A percentile compares a stretch with the other conserved stretches of the same genome.
Evolutionary conservation across 2,888 invertebrate species (phyloP).

Genomic region (Coelinius sp.): DNA sequence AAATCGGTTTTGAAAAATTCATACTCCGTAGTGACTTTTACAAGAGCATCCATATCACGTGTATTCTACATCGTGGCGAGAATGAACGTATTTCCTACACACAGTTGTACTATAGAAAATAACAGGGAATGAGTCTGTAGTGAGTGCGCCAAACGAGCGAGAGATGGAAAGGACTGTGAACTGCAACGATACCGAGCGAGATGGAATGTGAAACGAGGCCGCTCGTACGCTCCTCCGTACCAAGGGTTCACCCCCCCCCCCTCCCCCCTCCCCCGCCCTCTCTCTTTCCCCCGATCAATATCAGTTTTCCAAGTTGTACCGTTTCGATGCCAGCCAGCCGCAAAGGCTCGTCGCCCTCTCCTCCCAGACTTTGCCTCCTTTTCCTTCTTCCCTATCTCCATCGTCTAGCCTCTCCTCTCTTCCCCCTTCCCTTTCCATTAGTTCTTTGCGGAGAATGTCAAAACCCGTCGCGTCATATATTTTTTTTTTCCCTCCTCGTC

Average conservation of each 20-base stretch:
- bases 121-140: neutral
- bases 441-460: conserved; percentile 20
- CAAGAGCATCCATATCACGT: neutral
- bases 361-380: conserved; percentile 9
- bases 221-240: conserved; percentile 31
- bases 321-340: conserved; percentile 58
- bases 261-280: conserved; percentile 37
- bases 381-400: neutral
- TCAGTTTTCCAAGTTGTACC: conserved; percentile 62
- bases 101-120: neutral
- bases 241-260: conserved; percentile 30
- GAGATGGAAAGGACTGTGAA: neutral
- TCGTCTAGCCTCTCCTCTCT: neutral
- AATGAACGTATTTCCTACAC: neutral
- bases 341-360: conserved; percentile 35
- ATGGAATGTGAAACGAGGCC: conserved; percentile 46
- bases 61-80: conserved; percentile 6
- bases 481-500: conserved; percentile 7
- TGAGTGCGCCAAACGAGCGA: neutral
- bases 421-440: neutral
- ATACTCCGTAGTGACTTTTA: neutral
- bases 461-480: conserved; percentile 34
- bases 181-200: conserved; percentile 14
- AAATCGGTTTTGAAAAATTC: neutral
- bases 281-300: conserved; percentile 57